Percentiles rank a stretch among this genome's conserved stretches.
phyloP scores from a whole-genome alignment of 2,797 vertebrate species.

The Lacerta viridis region DNA sequence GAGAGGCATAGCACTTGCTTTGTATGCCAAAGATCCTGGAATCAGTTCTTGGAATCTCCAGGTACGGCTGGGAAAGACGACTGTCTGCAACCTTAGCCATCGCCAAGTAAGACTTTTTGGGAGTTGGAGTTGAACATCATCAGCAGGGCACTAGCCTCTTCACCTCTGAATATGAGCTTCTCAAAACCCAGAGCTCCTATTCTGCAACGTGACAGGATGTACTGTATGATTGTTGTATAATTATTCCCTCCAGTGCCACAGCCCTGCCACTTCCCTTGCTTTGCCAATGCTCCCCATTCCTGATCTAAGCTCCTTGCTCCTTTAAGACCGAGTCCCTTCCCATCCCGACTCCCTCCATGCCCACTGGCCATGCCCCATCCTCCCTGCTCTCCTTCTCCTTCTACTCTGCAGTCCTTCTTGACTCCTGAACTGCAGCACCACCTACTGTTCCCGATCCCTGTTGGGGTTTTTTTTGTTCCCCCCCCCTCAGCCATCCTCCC shows the following conservation, averaged over 20 bases:
- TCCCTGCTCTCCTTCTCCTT: not conserved
- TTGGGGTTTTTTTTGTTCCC: constrained; percentile 26
- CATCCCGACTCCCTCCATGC: not conserved
- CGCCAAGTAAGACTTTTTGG: not conserved
- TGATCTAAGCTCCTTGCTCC: not conserved
- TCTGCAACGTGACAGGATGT: too few species aligned
- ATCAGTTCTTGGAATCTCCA: not conserved
- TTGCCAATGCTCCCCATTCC: not conserved
- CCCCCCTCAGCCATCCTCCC: not conserved
- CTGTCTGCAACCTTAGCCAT: not conserved
- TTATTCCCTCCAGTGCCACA: not conserved
- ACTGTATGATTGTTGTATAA: not conserved
- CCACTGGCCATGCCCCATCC: not conserved
- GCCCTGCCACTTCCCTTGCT: not conserved
- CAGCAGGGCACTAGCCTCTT: too few species aligned
- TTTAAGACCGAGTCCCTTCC: not conserved
- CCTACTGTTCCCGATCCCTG: constrained; percentile 1
- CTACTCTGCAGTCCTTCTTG: not conserved
- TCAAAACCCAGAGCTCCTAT: constrained; percentile 24
- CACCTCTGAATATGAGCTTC: constrained; percentile 46
- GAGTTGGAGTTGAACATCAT: too few species aligned
- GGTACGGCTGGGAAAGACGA: not conserved
- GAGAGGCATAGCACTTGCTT: not conserved
- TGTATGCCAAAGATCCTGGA: not conserved
- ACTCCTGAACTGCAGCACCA: constrained; percentile 47